phyloP scores from a whole-genome alignment of 2,888 invertebrate species.

The Rosalia funebris region DNA sequence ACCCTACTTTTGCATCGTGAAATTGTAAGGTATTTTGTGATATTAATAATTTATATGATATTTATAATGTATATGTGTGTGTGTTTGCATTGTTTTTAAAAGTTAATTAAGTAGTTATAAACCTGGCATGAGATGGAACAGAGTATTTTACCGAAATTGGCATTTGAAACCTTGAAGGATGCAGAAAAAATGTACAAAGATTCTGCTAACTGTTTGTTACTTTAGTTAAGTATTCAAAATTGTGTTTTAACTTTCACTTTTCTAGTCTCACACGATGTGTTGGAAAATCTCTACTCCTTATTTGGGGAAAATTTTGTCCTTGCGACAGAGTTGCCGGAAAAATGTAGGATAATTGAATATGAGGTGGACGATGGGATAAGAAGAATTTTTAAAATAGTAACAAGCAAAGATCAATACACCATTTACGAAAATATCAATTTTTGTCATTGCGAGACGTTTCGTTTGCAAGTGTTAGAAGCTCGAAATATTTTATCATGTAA shows the following conservation, averaged over 20 bases:
- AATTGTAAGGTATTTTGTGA: too few species aligned
- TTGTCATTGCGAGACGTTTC: conserved; percentile 75
- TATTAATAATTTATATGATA: too few species aligned
- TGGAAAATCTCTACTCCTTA: conserved; percentile 69
- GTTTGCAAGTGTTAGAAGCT: conserved; percentile 67
- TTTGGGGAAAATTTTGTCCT: conserved; percentile 70
- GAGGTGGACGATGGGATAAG: conserved; percentile 60
- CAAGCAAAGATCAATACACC: conserved; percentile 68
- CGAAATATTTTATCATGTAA: conserved; percentile 70
- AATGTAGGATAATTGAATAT: conserved; percentile 67
- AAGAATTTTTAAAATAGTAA: conserved; percentile 70
- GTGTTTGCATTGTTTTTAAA: too few species aligned
- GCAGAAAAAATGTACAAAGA: conserved; percentile 44
- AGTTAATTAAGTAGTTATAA: too few species aligned
- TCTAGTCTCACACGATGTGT: conserved; percentile 69
- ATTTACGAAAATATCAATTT: conserved; percentile 74
- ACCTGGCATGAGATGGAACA: conserved; percentile 34
- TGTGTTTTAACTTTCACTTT: too few species aligned
- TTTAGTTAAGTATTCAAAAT: background rate
- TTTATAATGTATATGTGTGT: too few species aligned
- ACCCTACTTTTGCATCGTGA: too few species aligned
- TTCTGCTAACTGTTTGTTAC: conserved; percentile 39
- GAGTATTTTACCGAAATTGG: conserved; percentile 42
- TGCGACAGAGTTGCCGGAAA: conserved; percentile 73
- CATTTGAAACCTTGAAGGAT: conserved; percentile 45